These are phyloP conservation scores for Anagrus nilaparvatae DNA, from an alignment of 1,140 invertebrate genomes.

Conservation along the genomic window DNA sequence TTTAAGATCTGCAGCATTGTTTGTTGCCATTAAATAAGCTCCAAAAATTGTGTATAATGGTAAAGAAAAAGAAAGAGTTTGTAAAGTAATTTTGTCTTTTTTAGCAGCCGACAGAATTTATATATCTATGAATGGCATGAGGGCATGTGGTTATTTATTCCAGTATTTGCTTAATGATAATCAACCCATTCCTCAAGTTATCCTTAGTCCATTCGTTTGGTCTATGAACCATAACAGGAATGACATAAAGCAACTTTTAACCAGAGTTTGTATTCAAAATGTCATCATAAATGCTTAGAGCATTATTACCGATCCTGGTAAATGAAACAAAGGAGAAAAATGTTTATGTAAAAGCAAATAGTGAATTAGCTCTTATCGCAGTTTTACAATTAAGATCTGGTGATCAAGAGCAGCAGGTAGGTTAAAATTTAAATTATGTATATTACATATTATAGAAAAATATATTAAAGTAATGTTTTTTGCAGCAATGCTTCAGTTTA, in stretches of 20 bases:
- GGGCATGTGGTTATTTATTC: constrained; percentile 76
- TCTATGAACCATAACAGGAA: constrained; percentile 89
- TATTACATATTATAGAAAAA: background rate
- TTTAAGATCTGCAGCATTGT: constrained; percentile 65
- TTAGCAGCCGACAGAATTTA: constrained; percentile 64
- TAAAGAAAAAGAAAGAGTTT: constrained; percentile 60
- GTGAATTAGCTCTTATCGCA: constrained; percentile 81
- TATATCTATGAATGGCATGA: constrained; percentile 75
- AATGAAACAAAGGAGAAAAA: constrained; percentile 98
- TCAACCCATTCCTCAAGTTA: constrained; percentile 50
- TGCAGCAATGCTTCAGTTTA: constrained; percentile 60
- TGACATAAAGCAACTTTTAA: constrained; percentile 88
- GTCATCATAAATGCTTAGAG: constrained; percentile 63
- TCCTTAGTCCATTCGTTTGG: constrained; percentile 73
- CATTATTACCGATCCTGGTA: constrained; percentile 79
- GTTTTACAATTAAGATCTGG: constrained; percentile 70
- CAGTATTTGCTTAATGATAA: constrained; percentile 59
- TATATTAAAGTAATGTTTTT: constrained; percentile 19
- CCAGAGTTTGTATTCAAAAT: constrained; percentile 65
- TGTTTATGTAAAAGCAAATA: constrained; percentile 84
- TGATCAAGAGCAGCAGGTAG: constrained; percentile 66
- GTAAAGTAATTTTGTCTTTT: constrained; percentile 54
- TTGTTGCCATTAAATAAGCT: constrained; percentile 82
- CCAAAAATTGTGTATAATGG: constrained; percentile 55
- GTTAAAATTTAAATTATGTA: constrained; percentile 3